Evolutionary conservation across 2,888 invertebrate species (phyloP).

Genomic region (Macropis europaea): DNA sequence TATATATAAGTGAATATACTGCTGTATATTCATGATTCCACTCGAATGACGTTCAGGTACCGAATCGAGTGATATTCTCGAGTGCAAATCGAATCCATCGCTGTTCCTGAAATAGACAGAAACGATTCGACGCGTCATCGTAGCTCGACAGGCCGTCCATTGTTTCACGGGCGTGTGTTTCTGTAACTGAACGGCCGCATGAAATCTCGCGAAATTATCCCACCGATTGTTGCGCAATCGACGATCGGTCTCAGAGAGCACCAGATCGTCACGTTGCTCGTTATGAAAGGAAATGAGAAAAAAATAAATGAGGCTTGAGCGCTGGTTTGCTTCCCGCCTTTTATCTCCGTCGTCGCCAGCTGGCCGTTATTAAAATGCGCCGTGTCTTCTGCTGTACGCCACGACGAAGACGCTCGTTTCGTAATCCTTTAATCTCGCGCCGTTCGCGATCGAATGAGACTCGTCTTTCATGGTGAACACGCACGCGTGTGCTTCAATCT

Average conservation of each 20-base stretch:
- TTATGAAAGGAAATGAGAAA: constrained; percentile 4
- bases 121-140: too few species aligned
- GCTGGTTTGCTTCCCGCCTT: not conserved
- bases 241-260: constrained; percentile 1
- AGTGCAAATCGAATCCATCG: too few species aligned
- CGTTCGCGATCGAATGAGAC: not conserved
- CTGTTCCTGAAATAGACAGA: too few species aligned
- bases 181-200: too few species aligned
- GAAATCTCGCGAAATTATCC: too few species aligned
- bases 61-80: too few species aligned
- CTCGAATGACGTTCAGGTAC: too few species aligned
- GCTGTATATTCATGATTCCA: too few species aligned
- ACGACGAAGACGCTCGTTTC: not conserved
- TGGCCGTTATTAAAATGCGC: constrained; percentile 3
- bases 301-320: not conserved
- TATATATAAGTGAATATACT: too few species aligned
- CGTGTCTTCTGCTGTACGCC: not conserved
- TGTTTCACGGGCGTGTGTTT: too few species aligned
- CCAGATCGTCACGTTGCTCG: not conserved
- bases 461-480: not conserved
- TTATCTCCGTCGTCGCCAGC: not conserved
- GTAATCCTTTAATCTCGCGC: not conserved
- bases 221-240: not conserved
- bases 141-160: too few species aligned
- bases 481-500: too few species aligned